Percentiles rank a stretch among this genome's conserved stretches.
These are phyloP conservation scores for Ceratosolen solmsi DNA, from an alignment of 1,140 invertebrate genomes.

Conservation along the genomic window DNA sequence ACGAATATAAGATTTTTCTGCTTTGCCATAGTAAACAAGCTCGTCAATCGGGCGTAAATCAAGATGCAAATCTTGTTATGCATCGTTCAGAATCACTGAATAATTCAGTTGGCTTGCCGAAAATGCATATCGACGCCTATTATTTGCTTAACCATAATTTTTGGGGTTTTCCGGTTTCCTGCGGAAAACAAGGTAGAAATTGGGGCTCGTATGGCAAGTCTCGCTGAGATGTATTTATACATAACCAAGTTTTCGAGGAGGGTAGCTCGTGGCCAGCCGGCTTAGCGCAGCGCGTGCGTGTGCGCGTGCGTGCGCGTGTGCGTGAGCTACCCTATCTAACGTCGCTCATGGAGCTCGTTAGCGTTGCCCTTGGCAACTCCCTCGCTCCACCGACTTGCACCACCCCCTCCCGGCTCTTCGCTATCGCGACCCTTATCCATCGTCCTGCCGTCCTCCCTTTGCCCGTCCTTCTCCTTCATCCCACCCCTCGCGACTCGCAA, in stretches of 20 bases:
- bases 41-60: slow-evolving; percentile 38
- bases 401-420: slow-evolving; percentile 53
- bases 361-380: slow-evolving; percentile 72
- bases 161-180: slow-evolving; percentile 45
- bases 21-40: slow-evolving; percentile 21
- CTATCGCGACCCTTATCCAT: slow-evolving; percentile 53
- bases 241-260: slow-evolving; percentile 65
- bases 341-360: slow-evolving; percentile 74
- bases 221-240: slow-evolving; percentile 60
- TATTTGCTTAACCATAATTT: slow-evolving; percentile 39
- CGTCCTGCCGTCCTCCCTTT: slow-evolving; percentile 54
- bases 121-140: slow-evolving; percentile 10
- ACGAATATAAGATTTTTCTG: no score
- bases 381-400: slow-evolving; percentile 63
- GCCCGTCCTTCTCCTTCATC: slow-evolving; percentile 54
- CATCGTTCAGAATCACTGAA: slow-evolving; percentile 20
- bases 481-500: not conserved
- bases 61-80: slow-evolving; percentile 14
- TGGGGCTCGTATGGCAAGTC: slow-evolving; percentile 3
- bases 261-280: slow-evolving; percentile 12
- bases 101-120: slow-evolving; percentile 41
- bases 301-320: not conserved
- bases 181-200: slow-evolving; percentile 35
- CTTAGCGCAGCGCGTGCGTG: not conserved
- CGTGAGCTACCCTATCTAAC: slow-evolving; percentile 69